Base-by-base conservation (phyloP, 2,113 vertebrate genomes). In the Ochotona princeps region DNA sequence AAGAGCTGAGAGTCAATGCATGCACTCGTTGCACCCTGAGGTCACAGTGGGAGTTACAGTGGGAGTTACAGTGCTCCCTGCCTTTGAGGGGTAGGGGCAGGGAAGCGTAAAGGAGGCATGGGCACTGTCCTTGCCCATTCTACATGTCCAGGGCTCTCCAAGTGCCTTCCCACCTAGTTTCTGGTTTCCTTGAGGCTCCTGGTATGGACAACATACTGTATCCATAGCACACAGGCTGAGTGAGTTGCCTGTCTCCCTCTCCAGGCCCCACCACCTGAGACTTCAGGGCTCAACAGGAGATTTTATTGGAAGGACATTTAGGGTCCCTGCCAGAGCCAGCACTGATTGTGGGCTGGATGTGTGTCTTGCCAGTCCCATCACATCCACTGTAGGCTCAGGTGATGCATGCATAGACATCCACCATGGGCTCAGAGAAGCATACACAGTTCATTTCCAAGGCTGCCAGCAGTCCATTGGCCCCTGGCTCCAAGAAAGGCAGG, bases 1-100 rank as follows among this genome's bases (percentile, higher is more conserved):
- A 96, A 93, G 96, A 97, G 49, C 26, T 82, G 86, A 67, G 7
- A 2, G 21, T 80, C 44, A 91, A 66, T 12, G 0, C 12, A 1
- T 5, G 11, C 20, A 70, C n/a, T 60, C 60, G 2, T 15, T 14
- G 3, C 44, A 6, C 9, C 20, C 23, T 47, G 23, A 44, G 1
- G 30, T 0, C 1, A 1, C 1, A 4, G 23, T 3, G 30, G 57
- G 15, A 54, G 76, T 44, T 44, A 1, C 1, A 4, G 23, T 3
- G 30, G 57, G 15, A 54, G 76, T 44, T 44, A 44, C 38, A 44
- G 38, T 44, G 38, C 38, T 44, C 38, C 38, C 38, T 44, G 38
- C 38, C 38, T 44, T 44, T 44, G 38, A 44, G 38, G 38, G 38
- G 38, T 44, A 44, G 38, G 38, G 38, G 38, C 38, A 44, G 38